phyloP scores from a whole-genome alignment of 2,797 vertebrate genomes.

The Lacerta viridis region DNA sequence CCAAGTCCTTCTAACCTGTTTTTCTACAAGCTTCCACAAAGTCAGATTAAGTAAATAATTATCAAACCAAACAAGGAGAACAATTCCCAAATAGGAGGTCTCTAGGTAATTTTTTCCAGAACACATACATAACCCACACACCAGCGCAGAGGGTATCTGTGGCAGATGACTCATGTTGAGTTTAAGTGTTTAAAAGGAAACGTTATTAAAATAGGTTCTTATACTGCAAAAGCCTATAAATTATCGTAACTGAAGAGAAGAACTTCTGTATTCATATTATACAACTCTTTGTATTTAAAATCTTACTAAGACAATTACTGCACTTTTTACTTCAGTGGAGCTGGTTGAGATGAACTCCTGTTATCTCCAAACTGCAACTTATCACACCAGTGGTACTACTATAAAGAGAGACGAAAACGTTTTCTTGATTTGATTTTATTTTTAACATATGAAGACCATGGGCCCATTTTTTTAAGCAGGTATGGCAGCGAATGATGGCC shows the following conservation, averaged over 20 bases:
- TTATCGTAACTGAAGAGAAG: conserved; percentile 14
- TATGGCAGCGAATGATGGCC: not conserved
- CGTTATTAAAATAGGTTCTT: not conserved
- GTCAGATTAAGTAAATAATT: conserved; percentile 53
- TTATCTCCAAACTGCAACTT: conserved; percentile 2
- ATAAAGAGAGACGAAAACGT: not conserved
- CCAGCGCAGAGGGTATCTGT: not conserved
- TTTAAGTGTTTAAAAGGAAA: not conserved
- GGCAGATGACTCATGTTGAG: not conserved
- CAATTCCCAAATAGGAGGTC: not conserved
- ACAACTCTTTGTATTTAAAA: not conserved
- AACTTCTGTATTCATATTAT: not conserved
- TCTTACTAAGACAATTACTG: not conserved
- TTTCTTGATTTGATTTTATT: not conserved
- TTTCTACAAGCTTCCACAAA: conserved; percentile 25
- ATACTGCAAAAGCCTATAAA: not conserved
- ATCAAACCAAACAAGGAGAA: conserved; percentile 18
- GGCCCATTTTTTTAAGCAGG: not conserved
- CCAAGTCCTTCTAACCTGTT: not conserved
- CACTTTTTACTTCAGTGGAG: not conserved
- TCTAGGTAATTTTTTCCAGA: accelerated
- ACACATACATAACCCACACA: not conserved
- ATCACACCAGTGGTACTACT: not conserved
- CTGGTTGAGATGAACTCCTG: not conserved
- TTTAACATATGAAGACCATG: not conserved